Evolutionary conservation across 2,797 vertebrate species (phyloP).

Genomic region (Etheostoma nigrum): DNA sequence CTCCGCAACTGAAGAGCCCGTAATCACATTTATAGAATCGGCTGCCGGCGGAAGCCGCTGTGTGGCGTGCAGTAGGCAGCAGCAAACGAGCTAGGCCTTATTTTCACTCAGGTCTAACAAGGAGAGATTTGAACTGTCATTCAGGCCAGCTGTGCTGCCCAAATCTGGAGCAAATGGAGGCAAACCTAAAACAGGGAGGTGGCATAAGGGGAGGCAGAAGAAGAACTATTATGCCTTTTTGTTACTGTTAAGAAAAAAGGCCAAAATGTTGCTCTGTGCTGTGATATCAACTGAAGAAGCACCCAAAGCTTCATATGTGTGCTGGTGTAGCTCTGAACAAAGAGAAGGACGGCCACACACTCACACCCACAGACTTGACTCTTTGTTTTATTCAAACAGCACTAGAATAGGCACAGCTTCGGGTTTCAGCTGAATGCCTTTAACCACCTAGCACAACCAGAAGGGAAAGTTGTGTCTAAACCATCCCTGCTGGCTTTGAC

Average conservation of each 20-base stretch:
- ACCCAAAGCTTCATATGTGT: not conserved
- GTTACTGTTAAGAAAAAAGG: not conserved
- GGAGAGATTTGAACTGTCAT: conserved; percentile 64
- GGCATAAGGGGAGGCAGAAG: not conserved
- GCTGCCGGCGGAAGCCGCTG: conserved; percentile 33
- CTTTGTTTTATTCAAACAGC: conserved; percentile 26
- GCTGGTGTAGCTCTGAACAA: conserved; percentile 60
- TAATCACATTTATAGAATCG: not conserved
- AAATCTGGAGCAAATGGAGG: conserved; percentile 49
- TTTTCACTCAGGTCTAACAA: conserved; percentile 27
- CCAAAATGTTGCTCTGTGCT: not conserved
- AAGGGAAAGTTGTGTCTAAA: conserved; percentile 26
- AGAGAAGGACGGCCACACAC: conserved; percentile 41
- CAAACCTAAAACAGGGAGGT: conserved; percentile 21
- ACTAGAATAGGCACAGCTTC: not conserved
- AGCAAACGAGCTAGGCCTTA: conserved; percentile 62
- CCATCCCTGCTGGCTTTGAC: conserved; percentile 6
- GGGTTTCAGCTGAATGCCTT: not conserved
- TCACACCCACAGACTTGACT: conserved; percentile 12
- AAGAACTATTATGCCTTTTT: not conserved
- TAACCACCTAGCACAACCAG: not conserved
- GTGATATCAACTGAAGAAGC: conserved; percentile 9
- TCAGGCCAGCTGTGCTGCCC: conserved; percentile 60
- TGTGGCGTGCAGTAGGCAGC: conserved; percentile 58
- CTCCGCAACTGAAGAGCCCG: fast-evolving